Base-by-base conservation (phyloP, 2,888 invertebrate species). In the Caprella mutica region DNA sequence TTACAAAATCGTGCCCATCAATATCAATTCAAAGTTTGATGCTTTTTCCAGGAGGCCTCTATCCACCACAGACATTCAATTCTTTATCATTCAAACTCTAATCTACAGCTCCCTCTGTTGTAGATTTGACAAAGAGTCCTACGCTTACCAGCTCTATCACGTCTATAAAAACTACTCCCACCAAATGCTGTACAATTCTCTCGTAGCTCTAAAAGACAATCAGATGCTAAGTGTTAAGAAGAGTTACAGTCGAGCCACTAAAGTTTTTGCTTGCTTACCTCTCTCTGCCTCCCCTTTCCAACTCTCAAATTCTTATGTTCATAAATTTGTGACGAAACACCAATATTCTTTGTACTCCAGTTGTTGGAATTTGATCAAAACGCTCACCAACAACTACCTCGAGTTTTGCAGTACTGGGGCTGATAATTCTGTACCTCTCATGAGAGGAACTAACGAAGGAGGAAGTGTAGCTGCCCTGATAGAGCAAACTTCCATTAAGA, bases 161-260 rank as follows among this genome's bases (percentile, higher is more conserved):
- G 78, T 85, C 17, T 85, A 85, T 68, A 82, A 82, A 66, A 81
- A 81, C 65, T 87, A 82, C 71, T 78, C 83, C 0, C 85, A 86
- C 65, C 73, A 75, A 26, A 68, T 82, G 5, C 71, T 87, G 4
- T 74, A 79, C 52, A 73, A 74, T 0, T 81, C 82, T 0, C 53
- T 65, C 8, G 35, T 54, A 24, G 33, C 42, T 23, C 56, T 63
- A 46, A 52, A 59, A 6, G 52, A 59, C 14, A 51, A 54, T 44
- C 59, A 63, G 46, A 63, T 63, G 63, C 59, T 63, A 33, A 63
- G 63, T 50, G 59, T 57, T 46, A 63, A 63, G 42, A 61, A 61
- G 55, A 70, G 70, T 33, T 74, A 72, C 53, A 69, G 71, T 60
- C 69, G 71, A 48, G 64, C 59, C 30, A 72, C 74, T 48, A n/a